These are phyloP conservation scores for Astreopora myriophthalma DNA, from an alignment of 64 coral and sea anemone genomes.

Conservation along the genomic window DNA sequence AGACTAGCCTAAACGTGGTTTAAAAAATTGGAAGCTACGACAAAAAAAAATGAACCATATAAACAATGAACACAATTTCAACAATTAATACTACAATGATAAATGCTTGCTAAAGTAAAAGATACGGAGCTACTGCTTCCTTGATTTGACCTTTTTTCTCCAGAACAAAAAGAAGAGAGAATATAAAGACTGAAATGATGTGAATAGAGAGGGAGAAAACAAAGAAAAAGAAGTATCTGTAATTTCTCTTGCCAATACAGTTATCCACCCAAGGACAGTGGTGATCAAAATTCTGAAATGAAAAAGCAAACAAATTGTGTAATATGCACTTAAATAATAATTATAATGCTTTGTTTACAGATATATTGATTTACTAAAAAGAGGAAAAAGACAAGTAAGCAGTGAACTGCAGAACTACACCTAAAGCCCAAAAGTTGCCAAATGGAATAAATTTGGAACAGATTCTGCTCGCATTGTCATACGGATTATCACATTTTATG, in stretches of 20 bases:
- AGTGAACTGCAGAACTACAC: no score
- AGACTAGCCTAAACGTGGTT: no score
- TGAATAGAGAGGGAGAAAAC: conserved; percentile 82
- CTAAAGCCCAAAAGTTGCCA: no score
- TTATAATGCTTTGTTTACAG: no score
- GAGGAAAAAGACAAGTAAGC: no score
- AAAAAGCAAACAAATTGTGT: background rate
- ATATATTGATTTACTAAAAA: no score
- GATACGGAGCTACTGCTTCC: conserved; percentile 86
- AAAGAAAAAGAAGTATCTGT: conserved; percentile 96
- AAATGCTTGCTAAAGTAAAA: conserved; percentile 40
- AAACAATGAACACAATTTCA: no score
- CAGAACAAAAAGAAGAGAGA: conserved; percentile 73
- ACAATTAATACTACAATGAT: background rate
- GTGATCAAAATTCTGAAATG: conserved; percentile 94
- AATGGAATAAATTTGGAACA: no score
- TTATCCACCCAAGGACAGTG: conserved; percentile 99
- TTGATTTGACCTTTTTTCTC: conserved; percentile 59
- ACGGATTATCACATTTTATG: no score
- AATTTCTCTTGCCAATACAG: conserved; percentile 96
- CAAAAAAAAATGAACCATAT: no score
- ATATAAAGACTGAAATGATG: conserved; percentile 84
- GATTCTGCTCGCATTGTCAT: no score
- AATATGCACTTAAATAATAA: background rate
- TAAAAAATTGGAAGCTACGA: no score